phyloP scores from a whole-genome alignment of 2,113 vertebrate genomes.

The Phoenicopterus ruber region DNA sequence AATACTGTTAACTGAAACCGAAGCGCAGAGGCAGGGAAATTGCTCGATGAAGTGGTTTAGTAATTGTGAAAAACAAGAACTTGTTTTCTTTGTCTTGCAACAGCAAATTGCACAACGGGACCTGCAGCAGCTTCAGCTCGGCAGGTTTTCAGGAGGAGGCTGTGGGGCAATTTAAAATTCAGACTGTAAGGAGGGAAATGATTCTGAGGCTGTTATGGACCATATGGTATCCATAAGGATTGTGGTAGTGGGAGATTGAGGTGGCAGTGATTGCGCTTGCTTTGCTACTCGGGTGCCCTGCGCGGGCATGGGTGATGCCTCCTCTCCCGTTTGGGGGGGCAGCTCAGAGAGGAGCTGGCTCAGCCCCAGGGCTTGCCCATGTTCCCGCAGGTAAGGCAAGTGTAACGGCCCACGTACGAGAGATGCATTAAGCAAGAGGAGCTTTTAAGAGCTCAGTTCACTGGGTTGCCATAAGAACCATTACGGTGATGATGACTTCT shows the following conservation, averaged over 20 bases:
- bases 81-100: constrained; percentile 62
- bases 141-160: background rate
- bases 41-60: constrained; percentile 44
- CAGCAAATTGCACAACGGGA: constrained; percentile 23
- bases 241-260: accelerated
- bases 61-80: constrained; percentile 59
- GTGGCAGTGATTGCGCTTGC: background rate
- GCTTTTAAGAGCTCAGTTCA: background rate
- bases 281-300: background rate
- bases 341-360: background rate
- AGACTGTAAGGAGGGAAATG: background rate
- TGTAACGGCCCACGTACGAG: accelerated
- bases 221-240: background rate
- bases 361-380: background rate
- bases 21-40: constrained; percentile 24
- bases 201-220: background rate
- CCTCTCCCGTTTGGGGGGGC: background rate
- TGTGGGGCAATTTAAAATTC: background rate
- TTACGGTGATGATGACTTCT: background rate
- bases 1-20: constrained; percentile 33
- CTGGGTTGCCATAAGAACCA: constrained; percentile 10
- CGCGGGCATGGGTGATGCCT: accelerated
- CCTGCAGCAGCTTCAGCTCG: background rate
- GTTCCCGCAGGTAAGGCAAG: background rate
- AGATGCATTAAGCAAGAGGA: background rate